phyloP scores from a whole-genome alignment of 2,888 invertebrate genomes.

The Pherbina coryleti region DNA sequence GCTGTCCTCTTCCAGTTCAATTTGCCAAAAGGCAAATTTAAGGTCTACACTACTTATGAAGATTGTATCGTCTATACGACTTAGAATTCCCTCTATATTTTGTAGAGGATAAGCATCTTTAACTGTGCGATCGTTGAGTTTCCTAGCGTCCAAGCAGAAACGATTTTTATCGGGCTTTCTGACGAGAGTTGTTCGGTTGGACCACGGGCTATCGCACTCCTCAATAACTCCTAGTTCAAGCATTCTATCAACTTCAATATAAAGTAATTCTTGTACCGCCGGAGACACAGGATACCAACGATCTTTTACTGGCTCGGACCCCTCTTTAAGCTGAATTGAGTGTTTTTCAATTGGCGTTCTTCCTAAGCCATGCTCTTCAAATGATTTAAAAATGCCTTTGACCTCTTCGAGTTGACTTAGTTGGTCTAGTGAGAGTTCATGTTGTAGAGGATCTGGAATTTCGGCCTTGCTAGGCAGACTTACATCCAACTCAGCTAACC shows the following conservation, averaged over 20 bases:
- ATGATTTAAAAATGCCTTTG: constrained; percentile 5
- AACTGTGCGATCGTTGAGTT: constrained; percentile 51
- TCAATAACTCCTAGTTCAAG: constrained; percentile 55
- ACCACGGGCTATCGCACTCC: constrained; percentile 55
- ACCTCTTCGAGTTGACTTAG: background rate
- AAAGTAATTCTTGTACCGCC: constrained; percentile 41
- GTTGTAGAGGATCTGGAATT: background rate
- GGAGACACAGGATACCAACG: constrained; percentile 46
- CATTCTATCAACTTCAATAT: constrained; percentile 57
- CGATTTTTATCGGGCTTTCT: constrained; percentile 51
- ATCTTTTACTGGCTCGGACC: constrained; percentile 35
- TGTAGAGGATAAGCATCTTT: no score
- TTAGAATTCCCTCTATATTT: constrained; percentile 28
- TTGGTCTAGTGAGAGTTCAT: background rate
- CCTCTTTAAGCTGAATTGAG: constrained; percentile 39
- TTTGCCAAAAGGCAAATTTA: constrained; percentile 35
- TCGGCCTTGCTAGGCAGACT: background rate
- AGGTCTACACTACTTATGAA: constrained; percentile 33
- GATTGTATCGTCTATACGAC: constrained; percentile 26
- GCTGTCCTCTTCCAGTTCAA: constrained; percentile 31
- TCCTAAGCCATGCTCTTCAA: constrained; percentile 34
- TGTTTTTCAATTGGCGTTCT: constrained; percentile 40
- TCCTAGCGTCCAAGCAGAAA: constrained; percentile 54
- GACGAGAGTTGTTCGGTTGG: constrained; percentile 53
- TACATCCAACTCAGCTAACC: background rate